Base-by-base conservation (phyloP, 2,797 vertebrate genomes). In the Hyperoplus immaculatus region DNA sequence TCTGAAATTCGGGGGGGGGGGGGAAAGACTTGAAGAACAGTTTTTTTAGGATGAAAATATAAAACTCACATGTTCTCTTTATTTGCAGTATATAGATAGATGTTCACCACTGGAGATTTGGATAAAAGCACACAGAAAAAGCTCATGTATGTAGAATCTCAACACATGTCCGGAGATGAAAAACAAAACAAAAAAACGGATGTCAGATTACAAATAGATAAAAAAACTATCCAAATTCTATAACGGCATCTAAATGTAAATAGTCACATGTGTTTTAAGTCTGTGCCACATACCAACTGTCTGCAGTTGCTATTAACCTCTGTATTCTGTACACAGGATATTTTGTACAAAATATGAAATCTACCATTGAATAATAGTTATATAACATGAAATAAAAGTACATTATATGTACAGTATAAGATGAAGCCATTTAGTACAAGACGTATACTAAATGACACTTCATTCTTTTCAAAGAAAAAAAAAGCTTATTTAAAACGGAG, bases 281-380 rank as follows among this genome's bases (percentile, higher is more conserved):
- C 92, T 96, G 95, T 95, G 95, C 94, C 96, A 97, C 96, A 96
- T 95, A 96, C 94, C 95, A 96, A 96, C 91, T 92, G 90, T 95
- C 96, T 96, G 94, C 93, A 94, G 94, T 94, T 95, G 96, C 96
- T 97, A 96, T 95, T 95, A 97, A 96, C 92, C 90, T 95, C 95
- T 96, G 94, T 85, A 95, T 96, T 97, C 96, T 97, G 97, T 98
- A 99, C 97, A 98, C 93, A 91, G 94, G 95, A 92, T 82, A 95
- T 95, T 97, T 97, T 97, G 96, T 99, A 98, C 97, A 99, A 99
- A 99, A 97, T 97, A 97, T 93, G 86, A 92, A 96, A 96, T 97
- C 97, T 97, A 95, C 83, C 88, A 89, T 94, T 92, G 88, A 93
- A 89, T 91, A 93, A 92, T 88, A 93, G 96, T 96, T 95, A 96